phyloP scores from a whole-genome alignment of 2,113 vertebrate genomes.

The Embiotoca jacksoni region DNA sequence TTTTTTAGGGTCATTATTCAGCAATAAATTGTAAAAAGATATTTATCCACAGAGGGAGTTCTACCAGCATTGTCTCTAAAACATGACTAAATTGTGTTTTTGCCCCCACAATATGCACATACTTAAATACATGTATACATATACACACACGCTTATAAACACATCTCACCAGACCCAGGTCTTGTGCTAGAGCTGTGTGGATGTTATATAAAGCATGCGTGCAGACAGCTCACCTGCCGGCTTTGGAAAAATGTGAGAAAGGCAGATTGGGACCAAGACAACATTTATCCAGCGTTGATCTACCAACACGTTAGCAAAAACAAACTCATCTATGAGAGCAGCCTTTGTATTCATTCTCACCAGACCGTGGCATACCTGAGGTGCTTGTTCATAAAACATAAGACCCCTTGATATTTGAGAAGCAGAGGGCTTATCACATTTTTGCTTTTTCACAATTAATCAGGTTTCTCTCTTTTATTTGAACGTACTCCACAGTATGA shows the following conservation, averaged over 20 bases:
- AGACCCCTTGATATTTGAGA: conserved; percentile 25
- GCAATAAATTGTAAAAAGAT: conserved; percentile 51
- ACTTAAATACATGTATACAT: neutral
- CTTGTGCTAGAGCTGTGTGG: conserved; percentile 12
- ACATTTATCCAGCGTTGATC: conserved; percentile 60
- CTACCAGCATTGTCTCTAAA: conserved; percentile 16
- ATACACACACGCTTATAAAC: neutral
- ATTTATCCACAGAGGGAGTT: conserved; percentile 30
- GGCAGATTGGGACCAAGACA: conserved; percentile 63
- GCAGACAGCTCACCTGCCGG: conserved; percentile 8
- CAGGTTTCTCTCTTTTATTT: conserved; percentile 8
- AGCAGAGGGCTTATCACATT: neutral
- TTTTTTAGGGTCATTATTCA: conserved; percentile 46
- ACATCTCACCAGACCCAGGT: neutral
- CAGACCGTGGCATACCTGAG: conserved; percentile 12
- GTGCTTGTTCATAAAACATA: conserved; percentile 24
- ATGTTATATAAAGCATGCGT: conserved; percentile 39
- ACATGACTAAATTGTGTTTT: conserved; percentile 39
- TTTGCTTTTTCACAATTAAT: conserved; percentile 14
- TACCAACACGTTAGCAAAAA: conserved; percentile 36
- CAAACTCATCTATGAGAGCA: conserved; percentile 49
- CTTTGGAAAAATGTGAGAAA: conserved; percentile 28
- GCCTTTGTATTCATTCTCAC: conserved; percentile 41
- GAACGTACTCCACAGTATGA: neutral
- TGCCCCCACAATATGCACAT: conserved; percentile 1